phyloP scores from a whole-genome alignment of 1,140 invertebrate species.

The Trachymyrmex cornetzi region DNA sequence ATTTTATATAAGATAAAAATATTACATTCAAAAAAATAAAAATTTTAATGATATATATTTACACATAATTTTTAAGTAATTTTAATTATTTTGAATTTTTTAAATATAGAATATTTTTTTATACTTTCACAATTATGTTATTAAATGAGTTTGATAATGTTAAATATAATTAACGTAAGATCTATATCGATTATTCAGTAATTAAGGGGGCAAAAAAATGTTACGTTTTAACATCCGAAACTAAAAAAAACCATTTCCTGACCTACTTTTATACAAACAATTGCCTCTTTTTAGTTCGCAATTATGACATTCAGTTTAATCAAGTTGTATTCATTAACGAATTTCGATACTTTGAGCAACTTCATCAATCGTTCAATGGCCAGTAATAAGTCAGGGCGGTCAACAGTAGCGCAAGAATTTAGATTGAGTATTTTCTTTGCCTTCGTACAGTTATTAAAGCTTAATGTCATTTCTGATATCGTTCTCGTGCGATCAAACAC shows the following conservation, averaged over 20 bases:
- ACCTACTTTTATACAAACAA: conserved; percentile 1
- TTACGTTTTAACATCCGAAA: background rate
- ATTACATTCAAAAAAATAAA: background rate
- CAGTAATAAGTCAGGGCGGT: background rate
- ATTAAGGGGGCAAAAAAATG: background rate
- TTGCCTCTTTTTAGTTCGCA: conserved; percentile 9
- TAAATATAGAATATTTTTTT: background rate
- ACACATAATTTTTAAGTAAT: background rate
- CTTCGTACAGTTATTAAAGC: conserved; percentile 49
- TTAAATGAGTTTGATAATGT: background rate
- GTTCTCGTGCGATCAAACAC: background rate
- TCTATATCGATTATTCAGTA: background rate
- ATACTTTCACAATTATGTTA: background rate
- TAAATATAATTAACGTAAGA: background rate
- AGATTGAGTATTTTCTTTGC: conserved; percentile 68
- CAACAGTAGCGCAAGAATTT: conserved; percentile 42
- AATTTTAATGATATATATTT: background rate
- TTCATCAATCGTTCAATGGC: conserved; percentile 13
- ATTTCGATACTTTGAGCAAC: conserved; percentile 39
- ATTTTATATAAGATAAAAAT: background rate
- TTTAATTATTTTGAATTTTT: background rate
- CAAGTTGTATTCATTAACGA: conserved; percentile 65
- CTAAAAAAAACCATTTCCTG: background rate
- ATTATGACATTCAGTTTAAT: conserved; percentile 57
- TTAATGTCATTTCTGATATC: background rate